A percentile compares a stretch with the other conserved stretches of the same genome.
Conservation (phyloP, 2,888 invertebrate species). For the Synergus japonicus region DNA sequence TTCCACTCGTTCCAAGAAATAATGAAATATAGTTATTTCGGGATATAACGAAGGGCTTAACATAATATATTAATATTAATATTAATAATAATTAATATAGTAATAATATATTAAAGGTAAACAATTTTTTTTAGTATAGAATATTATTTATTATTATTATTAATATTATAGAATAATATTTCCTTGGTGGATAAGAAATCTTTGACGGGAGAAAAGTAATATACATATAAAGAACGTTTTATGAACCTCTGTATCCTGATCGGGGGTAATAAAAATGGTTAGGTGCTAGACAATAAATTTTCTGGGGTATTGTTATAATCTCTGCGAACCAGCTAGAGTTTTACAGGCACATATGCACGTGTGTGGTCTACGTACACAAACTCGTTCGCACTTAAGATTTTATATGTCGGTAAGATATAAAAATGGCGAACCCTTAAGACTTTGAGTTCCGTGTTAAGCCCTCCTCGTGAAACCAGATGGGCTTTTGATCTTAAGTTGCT, state of each 20-base stretch:
- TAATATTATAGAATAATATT: no score
- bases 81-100: no score
- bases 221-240: constrained; percentile 29
- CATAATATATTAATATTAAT: no score
- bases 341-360: neutral
- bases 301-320: constrained; percentile 19
- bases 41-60: no score
- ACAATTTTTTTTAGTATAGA: no score
- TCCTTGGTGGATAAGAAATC: neutral
- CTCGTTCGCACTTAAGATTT: constrained; percentile 15
- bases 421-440: constrained; percentile 29
- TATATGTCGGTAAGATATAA: constrained; percentile 38
- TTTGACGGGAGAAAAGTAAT: constrained; percentile 27
- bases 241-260: constrained; percentile 23
- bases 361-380: neutral
- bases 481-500: constrained; percentile 15
- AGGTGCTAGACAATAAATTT: constrained; percentile 36
- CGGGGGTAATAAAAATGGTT: constrained; percentile 30
- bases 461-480: constrained; percentile 34
- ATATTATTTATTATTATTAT: no score
- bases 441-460: constrained; percentile 33
- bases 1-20: no score
- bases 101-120: no score
- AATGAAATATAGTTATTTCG: no score
- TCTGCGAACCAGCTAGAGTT: constrained; percentile 10